Evolutionary conservation across 2,888 invertebrate genomes (phyloP), one percentile per base, ranked within the genome.

Genomic region (Leptinotarsa peninsularis): DNA sequence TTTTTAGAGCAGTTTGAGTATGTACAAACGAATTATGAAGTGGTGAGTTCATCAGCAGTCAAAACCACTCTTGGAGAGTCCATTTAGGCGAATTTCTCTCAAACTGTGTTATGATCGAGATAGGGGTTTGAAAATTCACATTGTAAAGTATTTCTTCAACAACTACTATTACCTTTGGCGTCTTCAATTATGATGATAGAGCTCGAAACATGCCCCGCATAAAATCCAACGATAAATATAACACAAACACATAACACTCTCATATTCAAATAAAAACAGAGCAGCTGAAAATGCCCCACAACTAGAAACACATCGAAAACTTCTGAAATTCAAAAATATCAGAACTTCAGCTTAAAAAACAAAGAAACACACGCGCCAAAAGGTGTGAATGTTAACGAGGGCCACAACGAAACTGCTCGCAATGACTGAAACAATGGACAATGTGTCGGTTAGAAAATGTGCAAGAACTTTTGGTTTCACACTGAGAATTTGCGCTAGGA

Each of bases 181-280:
- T 86, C 86, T 74, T 86, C 85, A 33, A 86, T 82, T 67, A 86
- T 82, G 71, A 86, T 86, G 71, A 86, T 84, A 49, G 84, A 81
- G 71, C 77, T 71, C 71, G 74, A 71, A 72, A 76, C 72, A 74
- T 58, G 73, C 68, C 27, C 66, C 23, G 66, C 49, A 58, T 49
- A 71, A 49, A 66, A 69, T 17, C 74, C 73, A 77, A 81, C 71
- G 73, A 82, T 77, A 76, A 84, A 79, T 82, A 84, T 83, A 83
- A 84, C 83, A 84, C 80, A 79, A 74, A 58, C 74, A 77, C 75
- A 67, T 71, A 79, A 82, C 80, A 82, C 77, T 81, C 81, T 81
- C 84, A 85, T 84, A 79, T 80, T 83, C 27, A 56, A 56, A 66
- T 21, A 4, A 33, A 23, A 66, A 67, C 17, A 50, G 21, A 56